These are phyloP conservation scores for Cheilinus undulatus DNA, from an alignment of 2,113 vertebrate species.

Conservation along the genomic window DNA sequence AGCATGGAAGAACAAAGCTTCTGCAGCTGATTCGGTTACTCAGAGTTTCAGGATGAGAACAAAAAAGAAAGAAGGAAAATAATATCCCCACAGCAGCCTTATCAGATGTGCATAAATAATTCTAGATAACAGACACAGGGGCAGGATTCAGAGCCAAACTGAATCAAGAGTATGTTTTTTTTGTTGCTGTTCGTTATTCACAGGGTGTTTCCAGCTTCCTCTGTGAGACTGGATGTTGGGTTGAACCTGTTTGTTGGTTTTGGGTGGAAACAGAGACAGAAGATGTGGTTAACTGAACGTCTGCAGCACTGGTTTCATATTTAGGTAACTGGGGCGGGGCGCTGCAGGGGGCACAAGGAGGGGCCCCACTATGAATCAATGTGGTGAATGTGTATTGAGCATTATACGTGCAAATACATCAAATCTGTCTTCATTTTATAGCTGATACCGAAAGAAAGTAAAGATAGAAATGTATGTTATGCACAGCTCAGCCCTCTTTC, in stretches of 20 bases:
- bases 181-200: slow-evolving; percentile 10
- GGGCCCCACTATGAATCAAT: not conserved
- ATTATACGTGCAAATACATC: not conserved
- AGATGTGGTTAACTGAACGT: slow-evolving; percentile 50
- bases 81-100: not conserved
- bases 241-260: slow-evolving; percentile 60
- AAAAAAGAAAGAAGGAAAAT: not conserved
- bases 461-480: no score
- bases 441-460: no score
- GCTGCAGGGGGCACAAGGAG: not conserved
- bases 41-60: not conserved
- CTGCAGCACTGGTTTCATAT: slow-evolving; percentile 67
- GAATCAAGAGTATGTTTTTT: not conserved
- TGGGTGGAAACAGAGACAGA: slow-evolving; percentile 54
- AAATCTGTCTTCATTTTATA: no score
- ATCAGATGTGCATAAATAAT: not conserved
- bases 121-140: not conserved
- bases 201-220: slow-evolving; percentile 41
- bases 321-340: slow-evolving; percentile 40
- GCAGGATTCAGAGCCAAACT: not conserved
- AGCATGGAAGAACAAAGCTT: slow-evolving; percentile 48
- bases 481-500: no score
- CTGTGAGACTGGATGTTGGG: slow-evolving; percentile 8
- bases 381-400: not conserved
- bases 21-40: slow-evolving; percentile 38